Conservation (phyloP, 2,113 vertebrate genomes). For the Prionailurus viverrinus region DNA sequence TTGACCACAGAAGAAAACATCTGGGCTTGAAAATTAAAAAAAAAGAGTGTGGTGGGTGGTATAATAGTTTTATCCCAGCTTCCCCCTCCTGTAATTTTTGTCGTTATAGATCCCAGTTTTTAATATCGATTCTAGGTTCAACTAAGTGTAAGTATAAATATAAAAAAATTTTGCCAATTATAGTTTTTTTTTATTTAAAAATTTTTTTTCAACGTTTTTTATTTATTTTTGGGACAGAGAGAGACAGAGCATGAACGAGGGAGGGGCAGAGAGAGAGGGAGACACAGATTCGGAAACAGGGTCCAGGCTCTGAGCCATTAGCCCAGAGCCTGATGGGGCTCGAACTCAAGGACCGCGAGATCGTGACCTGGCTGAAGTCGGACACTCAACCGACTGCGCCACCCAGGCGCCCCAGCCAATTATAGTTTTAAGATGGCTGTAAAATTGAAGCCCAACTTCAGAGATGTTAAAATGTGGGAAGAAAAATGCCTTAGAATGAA, state of each 20-base stretch:
- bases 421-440: not conserved
- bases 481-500: not conserved
- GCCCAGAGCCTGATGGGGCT: no score
- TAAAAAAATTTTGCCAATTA: not conserved
- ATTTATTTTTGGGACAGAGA: no score
- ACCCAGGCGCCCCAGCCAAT: no score
- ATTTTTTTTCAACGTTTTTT: no score
- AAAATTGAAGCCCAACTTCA: not conserved
- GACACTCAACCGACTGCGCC: no score
- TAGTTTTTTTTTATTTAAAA: not conserved
- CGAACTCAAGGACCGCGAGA: no score
- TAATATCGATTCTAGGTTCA: not conserved
- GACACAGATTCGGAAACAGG: no score
- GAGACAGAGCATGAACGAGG: no score
- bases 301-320: no score
- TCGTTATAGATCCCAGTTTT: not conserved
- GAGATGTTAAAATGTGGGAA: not conserved
- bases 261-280: no score
- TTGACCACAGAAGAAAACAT: not conserved
- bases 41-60: not conserved
- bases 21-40: not conserved
- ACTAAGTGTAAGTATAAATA: not conserved
- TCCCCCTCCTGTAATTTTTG: not conserved
- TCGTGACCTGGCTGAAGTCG: no score
- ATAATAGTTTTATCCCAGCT: not conserved